A percentile compares a stretch with the other conserved stretches of the same genome.
These are phyloP conservation scores for Drosophila vallismaia DNA, from an alignment of 2,888 invertebrate species.

Conservation along the genomic window DNA sequence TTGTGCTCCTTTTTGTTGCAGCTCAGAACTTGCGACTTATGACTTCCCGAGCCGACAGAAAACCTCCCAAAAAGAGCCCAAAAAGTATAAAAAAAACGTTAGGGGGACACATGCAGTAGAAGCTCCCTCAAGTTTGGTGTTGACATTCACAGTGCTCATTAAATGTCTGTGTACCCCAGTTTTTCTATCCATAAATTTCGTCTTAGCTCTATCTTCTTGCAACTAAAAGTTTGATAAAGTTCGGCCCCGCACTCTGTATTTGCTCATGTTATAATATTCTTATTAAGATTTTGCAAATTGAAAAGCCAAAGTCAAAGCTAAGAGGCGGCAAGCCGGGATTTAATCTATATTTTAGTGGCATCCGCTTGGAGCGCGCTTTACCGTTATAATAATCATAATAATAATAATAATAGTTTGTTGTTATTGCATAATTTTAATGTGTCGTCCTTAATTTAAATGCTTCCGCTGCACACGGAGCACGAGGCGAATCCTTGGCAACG, in stretches of 20 bases:
- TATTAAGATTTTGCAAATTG: slow-evolving; percentile 35
- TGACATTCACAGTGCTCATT: slow-evolving; percentile 76
- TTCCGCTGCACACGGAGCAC: slow-evolving; percentile 74
- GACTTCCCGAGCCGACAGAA: slow-evolving; percentile 59
- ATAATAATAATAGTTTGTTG: slow-evolving; percentile 71
- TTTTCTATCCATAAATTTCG: background rate
- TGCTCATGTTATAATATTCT: slow-evolving; percentile 17
- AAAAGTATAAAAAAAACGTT: background rate
- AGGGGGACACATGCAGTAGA: background rate
- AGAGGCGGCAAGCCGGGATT: slow-evolving; percentile 23
- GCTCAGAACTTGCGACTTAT: slow-evolving; percentile 66
- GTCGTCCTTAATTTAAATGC: slow-evolving; percentile 82
- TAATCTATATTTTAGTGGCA: slow-evolving; percentile 52
- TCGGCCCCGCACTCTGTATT: slow-evolving; percentile 3
- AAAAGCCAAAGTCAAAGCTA: slow-evolving; percentile 8
- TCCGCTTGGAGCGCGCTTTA: background rate
- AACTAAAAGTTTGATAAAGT: slow-evolving; percentile 26
- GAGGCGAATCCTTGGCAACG: slow-evolving; percentile 73
- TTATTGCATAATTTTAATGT: slow-evolving; percentile 81
- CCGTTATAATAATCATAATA: slow-evolving; percentile 27
- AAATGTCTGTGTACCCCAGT: slow-evolving; percentile 43
- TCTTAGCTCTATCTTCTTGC: slow-evolving; percentile 10
- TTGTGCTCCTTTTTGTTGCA: slow-evolving; percentile 14
- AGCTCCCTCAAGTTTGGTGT: slow-evolving; percentile 58
- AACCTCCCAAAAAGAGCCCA: slow-evolving; percentile 18